Conservation (phyloP, 2,888 invertebrate genomes). For the Seladonia tumulorum region DNA sequence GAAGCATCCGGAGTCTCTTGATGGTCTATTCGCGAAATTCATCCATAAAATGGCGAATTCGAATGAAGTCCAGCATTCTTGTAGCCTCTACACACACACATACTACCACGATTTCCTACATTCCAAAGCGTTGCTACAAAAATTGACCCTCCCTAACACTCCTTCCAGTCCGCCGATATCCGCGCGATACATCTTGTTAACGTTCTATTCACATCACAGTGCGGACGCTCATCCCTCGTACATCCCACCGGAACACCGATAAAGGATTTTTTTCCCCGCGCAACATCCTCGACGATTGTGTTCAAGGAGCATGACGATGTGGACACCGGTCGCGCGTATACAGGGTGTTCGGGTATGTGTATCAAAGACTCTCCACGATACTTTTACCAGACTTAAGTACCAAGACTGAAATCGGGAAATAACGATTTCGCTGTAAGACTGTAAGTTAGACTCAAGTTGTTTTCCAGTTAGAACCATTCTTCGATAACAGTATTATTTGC, state of each 20-base stretch:
- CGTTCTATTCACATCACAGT: slow-evolving; percentile 52
- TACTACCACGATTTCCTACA: not conserved
- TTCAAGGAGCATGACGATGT: slow-evolving; percentile 62
- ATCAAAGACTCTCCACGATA: not conserved
- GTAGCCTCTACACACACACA: not conserved
- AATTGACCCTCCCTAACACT: not conserved
- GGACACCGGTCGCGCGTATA: slow-evolving; percentile 32
- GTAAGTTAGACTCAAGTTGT: no score
- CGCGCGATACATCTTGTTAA: slow-evolving; percentile 55
- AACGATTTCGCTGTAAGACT: not conserved
- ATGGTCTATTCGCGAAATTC: not conserved
- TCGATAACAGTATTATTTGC: no score
- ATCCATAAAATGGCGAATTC: slow-evolving; percentile 14
- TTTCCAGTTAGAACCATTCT: no score
- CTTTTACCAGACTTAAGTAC: not conserved
- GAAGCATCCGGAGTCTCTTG: not conserved
- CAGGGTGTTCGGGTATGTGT: not conserved
- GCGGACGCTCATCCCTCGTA: slow-evolving; percentile 24
- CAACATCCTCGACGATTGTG: slow-evolving; percentile 66
- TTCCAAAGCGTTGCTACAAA: not conserved
- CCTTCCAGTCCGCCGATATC: slow-evolving; percentile 11
- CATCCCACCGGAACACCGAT: slow-evolving; percentile 52
- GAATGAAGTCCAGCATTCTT: not conserved
- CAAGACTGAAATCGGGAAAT: not conserved
- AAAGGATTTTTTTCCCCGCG: slow-evolving; percentile 35